phyloP scores from a whole-genome alignment of 2,113 vertebrate species.

The Anarhynchus alexandrinus region DNA sequence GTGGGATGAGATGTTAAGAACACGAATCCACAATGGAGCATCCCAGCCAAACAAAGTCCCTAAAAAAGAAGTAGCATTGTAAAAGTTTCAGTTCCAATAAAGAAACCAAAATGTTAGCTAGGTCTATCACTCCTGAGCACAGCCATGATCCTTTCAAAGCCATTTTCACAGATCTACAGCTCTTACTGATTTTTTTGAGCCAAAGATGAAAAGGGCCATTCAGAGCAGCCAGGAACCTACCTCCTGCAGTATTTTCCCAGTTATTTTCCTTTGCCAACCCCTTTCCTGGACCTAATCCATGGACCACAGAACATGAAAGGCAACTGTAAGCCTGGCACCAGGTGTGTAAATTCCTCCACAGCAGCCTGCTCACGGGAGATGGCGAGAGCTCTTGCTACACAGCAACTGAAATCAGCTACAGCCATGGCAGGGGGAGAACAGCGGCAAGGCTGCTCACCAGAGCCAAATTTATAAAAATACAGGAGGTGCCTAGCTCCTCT shows the following conservation, averaged over 20 bases:
- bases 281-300: constrained; percentile 28
- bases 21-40: background rate
- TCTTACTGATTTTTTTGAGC: background rate
- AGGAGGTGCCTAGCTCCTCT: background rate
- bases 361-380: background rate
- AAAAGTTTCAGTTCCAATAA: background rate
- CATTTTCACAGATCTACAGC: background rate
- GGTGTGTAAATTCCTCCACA: background rate
- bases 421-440: background rate
- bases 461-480: background rate
- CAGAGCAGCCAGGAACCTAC: constrained; percentile 1
- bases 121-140: background rate
- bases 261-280: constrained; percentile 7
- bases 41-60: background rate
- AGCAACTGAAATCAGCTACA: background rate
- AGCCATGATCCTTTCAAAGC: background rate
- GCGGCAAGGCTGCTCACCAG: background rate
- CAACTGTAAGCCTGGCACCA: constrained; percentile 4
- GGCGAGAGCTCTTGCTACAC: background rate
- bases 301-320: constrained; percentile 35
- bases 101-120: background rate
- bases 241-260: constrained; percentile 10
- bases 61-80: background rate
- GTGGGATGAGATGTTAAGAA: background rate
- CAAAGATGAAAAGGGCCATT: constrained; percentile 46